phyloP scores from a whole-genome alignment of 1,140 invertebrate species.

The Lepidurus arcticus region DNA sequence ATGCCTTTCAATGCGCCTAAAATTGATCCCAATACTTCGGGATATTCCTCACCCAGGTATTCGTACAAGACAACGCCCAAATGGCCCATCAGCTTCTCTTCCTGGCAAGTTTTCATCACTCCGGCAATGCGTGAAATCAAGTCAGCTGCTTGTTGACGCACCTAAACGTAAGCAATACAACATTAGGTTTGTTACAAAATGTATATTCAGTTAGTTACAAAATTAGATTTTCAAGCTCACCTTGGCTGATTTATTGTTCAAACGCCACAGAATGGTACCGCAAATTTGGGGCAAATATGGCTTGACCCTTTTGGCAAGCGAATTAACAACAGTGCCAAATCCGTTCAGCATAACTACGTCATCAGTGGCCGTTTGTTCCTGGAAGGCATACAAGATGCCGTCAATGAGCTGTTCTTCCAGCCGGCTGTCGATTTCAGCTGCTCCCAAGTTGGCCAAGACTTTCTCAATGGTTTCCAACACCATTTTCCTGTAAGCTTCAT shows the following conservation, averaged over 20 bases:
- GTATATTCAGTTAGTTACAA: not conserved
- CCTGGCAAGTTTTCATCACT: slow-evolving; percentile 99
- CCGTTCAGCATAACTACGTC: slow-evolving; percentile 99
- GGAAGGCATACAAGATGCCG: slow-evolving; percentile 98
- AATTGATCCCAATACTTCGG: slow-evolving; percentile 97
- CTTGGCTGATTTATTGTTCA: slow-evolving; percentile 99
- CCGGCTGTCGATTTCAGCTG: slow-evolving; percentile 94
- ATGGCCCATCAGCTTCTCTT: slow-evolving; percentile 99
- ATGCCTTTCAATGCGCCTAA: slow-evolving; percentile 96
- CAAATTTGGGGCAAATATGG: slow-evolving; percentile 99
- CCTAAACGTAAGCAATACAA: slow-evolving; percentile 25
- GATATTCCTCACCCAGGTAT: slow-evolving; percentile 99
- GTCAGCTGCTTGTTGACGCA: slow-evolving; percentile 98
- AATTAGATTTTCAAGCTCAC: slow-evolving; percentile 42
- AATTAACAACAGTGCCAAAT: slow-evolving; percentile 98
- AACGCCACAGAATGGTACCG: slow-evolving; percentile 97
- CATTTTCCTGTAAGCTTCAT: slow-evolving; percentile 99
- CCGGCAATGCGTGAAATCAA: slow-evolving; percentile 96
- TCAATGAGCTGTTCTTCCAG: slow-evolving; percentile 98
- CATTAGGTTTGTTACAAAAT: not conserved
- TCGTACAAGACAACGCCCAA: slow-evolving; percentile 99
- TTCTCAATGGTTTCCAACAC: slow-evolving; percentile 99
- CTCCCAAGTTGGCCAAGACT: slow-evolving; percentile 94
- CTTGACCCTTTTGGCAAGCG: slow-evolving; percentile 93
- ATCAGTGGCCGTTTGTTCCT: slow-evolving; percentile 95